phyloP scores from a whole-genome alignment of 2,113 vertebrate species.

The Cyphomyrus discorhynchus region DNA sequence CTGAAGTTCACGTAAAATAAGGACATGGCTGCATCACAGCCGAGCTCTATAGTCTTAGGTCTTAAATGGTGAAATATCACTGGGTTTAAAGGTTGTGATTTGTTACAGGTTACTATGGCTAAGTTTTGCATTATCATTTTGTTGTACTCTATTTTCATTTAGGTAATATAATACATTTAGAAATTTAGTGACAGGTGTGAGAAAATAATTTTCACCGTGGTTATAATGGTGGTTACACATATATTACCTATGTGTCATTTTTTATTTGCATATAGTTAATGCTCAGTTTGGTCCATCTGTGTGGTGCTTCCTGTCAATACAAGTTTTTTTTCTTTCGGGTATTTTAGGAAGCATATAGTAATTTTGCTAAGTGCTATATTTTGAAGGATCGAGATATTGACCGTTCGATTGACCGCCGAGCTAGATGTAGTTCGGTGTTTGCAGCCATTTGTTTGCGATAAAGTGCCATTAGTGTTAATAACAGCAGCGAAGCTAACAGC shows the following conservation, averaged over 20 bases:
- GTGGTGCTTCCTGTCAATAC: background rate
- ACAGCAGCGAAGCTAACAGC: no score
- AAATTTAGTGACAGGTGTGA: background rate
- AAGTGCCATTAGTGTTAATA: no score
- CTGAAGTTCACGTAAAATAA: background rate
- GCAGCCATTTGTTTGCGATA: no score
- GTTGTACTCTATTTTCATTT: background rate
- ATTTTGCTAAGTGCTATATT: background rate
- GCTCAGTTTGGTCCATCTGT: background rate
- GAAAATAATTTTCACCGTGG: background rate
- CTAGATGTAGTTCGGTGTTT: no score
- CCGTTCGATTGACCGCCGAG: no score
- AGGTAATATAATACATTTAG: background rate
- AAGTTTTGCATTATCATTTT: background rate
- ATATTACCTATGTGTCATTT: background rate
- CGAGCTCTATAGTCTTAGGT: background rate
- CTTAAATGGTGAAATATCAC: background rate
- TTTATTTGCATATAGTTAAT: background rate
- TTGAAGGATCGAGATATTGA: background rate
- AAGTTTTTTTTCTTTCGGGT: background rate
- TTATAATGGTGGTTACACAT: background rate
- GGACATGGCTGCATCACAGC: background rate
- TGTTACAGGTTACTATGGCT: background rate
- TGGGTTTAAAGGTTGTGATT: background rate
- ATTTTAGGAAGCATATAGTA: background rate